phyloP scores from a whole-genome alignment of 2,797 vertebrate genomes.

The Lindbergichthys nudifrons region DNA sequence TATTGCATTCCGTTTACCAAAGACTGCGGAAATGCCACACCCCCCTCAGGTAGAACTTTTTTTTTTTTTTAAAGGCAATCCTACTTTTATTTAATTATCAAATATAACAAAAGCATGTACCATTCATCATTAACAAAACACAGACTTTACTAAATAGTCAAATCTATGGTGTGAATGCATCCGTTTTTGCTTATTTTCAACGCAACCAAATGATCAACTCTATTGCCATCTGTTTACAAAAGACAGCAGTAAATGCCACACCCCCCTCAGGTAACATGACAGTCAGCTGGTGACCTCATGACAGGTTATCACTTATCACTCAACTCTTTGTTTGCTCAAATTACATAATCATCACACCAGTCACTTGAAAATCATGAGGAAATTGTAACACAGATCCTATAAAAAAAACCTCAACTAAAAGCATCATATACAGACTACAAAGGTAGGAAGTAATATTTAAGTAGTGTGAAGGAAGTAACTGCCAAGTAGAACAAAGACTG shows the following conservation, averaged over 20 bases:
- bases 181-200: neutral
- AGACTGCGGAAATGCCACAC: conserved; percentile 42
- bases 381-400: neutral
- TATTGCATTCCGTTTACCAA: conserved; percentile 7
- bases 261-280: conserved; percentile 70
- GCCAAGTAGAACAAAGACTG: neutral
- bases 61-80: no score
- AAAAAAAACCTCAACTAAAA: neutral
- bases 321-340: conserved; percentile 7
- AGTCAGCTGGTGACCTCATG: conserved; percentile 74
- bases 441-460: neutral
- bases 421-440: neutral
- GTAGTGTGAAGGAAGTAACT: neutral
- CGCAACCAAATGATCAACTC: neutral
- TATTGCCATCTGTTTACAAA: conserved; percentile 7
- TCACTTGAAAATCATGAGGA: conserved; percentile 4
- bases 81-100: no score
- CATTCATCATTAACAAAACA: neutral
- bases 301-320: conserved; percentile 65
- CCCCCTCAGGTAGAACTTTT: conserved; percentile 63
- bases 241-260: conserved; percentile 37
- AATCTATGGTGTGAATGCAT: neutral
- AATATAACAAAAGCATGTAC: no score
- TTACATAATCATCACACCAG: conserved; percentile 32
- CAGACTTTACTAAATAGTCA: neutral